Evolutionary conservation across 1,140 invertebrate genomes (phyloP).

Genomic region (Bombus huntii): DNA sequence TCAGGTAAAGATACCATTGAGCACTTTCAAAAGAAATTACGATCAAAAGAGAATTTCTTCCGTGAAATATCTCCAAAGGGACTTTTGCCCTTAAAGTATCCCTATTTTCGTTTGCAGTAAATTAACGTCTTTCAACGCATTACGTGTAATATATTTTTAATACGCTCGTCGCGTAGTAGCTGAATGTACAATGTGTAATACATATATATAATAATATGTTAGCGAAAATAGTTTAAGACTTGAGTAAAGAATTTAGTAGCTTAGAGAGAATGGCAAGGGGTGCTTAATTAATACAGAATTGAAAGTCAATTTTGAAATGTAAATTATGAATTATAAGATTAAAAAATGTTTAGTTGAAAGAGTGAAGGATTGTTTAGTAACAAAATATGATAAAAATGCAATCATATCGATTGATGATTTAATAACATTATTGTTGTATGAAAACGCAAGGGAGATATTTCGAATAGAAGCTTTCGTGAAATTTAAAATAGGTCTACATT

Average conservation of each 20-base stretch:
- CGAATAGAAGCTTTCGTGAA: no score
- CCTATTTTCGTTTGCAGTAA: not conserved
- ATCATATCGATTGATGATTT: no score
- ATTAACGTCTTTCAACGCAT: not conserved
- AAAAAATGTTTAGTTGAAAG: no score
- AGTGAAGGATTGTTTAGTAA: no score
- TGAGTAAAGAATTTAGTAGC: not conserved
- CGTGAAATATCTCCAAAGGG: constrained; percentile 10
- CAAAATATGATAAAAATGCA: no score
- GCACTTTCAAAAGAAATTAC: constrained; percentile 56
- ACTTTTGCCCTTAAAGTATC: constrained; percentile 35
- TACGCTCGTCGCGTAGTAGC: not conserved
- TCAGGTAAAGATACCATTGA: constrained; percentile 42
- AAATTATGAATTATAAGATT: no score
- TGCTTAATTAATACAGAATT: not conserved
- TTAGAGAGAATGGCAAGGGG: not conserved
- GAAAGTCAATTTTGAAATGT: not conserved
- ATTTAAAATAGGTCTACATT: no score
- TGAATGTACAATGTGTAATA: not conserved
- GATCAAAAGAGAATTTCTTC: constrained; percentile 56
- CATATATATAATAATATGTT: not conserved
- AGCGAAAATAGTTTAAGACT: not conserved
- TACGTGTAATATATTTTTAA: not conserved
- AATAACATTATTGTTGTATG: no score
- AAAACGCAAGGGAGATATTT: no score